phyloP scores from a whole-genome alignment of 1,140 invertebrate species.

The Drosophila arawakana region DNA sequence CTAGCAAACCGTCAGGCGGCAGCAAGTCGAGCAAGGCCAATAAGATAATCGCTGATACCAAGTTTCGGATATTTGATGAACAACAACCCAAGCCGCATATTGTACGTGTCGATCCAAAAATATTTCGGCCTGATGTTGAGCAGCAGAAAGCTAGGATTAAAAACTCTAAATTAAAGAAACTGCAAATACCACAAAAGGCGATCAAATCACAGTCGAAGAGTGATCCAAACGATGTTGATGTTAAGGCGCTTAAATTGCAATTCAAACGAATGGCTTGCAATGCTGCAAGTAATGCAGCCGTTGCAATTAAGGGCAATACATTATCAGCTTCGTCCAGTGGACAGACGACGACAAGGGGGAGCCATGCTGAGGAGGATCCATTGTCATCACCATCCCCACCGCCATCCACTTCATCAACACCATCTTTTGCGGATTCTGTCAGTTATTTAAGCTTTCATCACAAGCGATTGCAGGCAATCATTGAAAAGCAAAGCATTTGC shows the following conservation, averaged over 20 bases:
- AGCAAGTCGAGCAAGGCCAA: constrained; percentile 18
- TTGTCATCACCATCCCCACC: too few relatives aligned
- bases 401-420: not conserved
- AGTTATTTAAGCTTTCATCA: constrained; percentile 53
- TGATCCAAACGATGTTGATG: constrained; percentile 29
- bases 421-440: constrained; percentile 26
- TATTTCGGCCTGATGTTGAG: constrained; percentile 7
- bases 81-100: constrained; percentile 57
- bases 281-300: constrained; percentile 3
- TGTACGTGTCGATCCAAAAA: constrained; percentile 38
- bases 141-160: constrained; percentile 23
- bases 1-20: not conserved
- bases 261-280: constrained; percentile 34
- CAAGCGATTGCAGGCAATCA: constrained; percentile 34
- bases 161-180: constrained; percentile 22
- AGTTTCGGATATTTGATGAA: constrained; percentile 48
- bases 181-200: not conserved
- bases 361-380: too few relatives aligned
- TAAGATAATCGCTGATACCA: constrained; percentile 39
- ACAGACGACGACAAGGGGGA: not conserved
- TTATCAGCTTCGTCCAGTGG: constrained; percentile 15
- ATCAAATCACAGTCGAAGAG: constrained; percentile 13
- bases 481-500: constrained; percentile 26
- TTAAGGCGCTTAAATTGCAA: constrained; percentile 31
- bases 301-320: constrained; percentile 33